Conservation (phyloP, 64 coral and sea anemone genomes). For the Hydrozoanthus tunicans region DNA sequence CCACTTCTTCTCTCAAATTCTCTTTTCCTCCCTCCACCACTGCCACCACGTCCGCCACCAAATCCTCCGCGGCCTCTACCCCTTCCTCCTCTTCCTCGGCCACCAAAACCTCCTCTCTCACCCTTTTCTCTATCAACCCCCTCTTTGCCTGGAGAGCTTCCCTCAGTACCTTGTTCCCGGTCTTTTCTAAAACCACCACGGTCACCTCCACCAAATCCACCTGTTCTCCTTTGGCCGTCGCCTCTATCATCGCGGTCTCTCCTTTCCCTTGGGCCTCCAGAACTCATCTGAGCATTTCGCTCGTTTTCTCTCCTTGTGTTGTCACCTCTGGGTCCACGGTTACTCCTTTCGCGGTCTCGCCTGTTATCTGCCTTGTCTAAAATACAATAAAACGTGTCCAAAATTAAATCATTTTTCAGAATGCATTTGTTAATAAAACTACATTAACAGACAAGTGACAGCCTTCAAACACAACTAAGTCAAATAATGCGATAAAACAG, state of each 20-base stretch:
- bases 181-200: slow-evolving; percentile 42
- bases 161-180: slow-evolving; percentile 29
- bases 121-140: slow-evolving; percentile 55
- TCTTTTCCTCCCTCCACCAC: slow-evolving; percentile 65
- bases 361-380: slow-evolving; percentile 53
- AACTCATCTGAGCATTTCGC: slow-evolving; percentile 45
- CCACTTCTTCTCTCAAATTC: slow-evolving; percentile 97
- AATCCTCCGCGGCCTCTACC: slow-evolving; percentile 72
- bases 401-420: background rate
- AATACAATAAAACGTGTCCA: background rate
- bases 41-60: slow-evolving; percentile 63
- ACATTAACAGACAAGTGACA: background rate
- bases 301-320: slow-evolving; percentile 51
- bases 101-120: slow-evolving; percentile 60
- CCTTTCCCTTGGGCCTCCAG: slow-evolving; percentile 28
- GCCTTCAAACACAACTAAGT: background rate
- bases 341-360: slow-evolving; percentile 39
- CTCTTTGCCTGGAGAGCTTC: slow-evolving; percentile 79
- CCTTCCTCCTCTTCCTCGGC: slow-evolving; percentile 69
- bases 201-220: slow-evolving; percentile 28
- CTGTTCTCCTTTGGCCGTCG: slow-evolving; percentile 16
- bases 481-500: slow-evolving; percentile 9
- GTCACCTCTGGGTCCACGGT: slow-evolving; percentile 18
- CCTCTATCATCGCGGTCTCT: slow-evolving; percentile 21
- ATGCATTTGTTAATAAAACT: slow-evolving; percentile 1